These are phyloP conservation scores for Drosophila hamatofila DNA, from an alignment of 2,888 invertebrate species.

Conservation along the genomic window DNA sequence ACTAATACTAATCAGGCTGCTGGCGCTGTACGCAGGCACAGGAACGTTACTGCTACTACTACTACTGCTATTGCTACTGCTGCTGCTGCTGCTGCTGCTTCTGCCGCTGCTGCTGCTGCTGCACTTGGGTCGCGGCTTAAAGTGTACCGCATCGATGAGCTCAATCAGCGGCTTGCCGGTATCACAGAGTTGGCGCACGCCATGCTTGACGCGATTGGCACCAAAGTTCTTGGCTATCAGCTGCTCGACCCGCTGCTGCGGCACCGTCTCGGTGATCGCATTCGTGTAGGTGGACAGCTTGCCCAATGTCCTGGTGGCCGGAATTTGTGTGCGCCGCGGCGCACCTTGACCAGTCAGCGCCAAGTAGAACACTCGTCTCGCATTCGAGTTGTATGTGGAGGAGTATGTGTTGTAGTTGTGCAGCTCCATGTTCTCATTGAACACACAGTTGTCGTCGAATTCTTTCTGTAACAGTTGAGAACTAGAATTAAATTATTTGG, in stretches of 20 bases:
- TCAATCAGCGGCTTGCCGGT: conserved; percentile 85
- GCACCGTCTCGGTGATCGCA: conserved; percentile 88
- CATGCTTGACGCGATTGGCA: conserved; percentile 85
- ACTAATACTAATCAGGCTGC: conserved; percentile 77
- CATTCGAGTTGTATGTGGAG: conserved; percentile 90
- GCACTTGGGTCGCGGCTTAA: conserved; percentile 85
- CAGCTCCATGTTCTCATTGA: conserved; percentile 94
- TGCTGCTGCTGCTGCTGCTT: conserved; percentile 58
- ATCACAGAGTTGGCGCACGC: conserved; percentile 86
- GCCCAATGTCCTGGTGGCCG: conserved; percentile 89
- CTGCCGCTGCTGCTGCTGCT: conserved; percentile 62
- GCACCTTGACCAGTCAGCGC: conserved; percentile 91
- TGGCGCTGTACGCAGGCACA: conserved; percentile 65
- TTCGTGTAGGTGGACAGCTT: conserved; percentile 91
- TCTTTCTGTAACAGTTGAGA: conserved; percentile 90
- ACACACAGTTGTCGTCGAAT: conserved; percentile 93
- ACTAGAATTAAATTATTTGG: conserved; percentile 80
- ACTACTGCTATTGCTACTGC: conserved; percentile 65
- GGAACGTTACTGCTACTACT: conserved; percentile 65
- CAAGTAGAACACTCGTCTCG: conserved; percentile 90
- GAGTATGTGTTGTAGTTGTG: conserved; percentile 95
- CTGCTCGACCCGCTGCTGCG: conserved; percentile 86
- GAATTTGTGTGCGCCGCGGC: conserved; percentile 90
- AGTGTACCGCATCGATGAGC: conserved; percentile 84
- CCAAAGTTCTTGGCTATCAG: conserved; percentile 86